Evolutionary conservation across 1,140 invertebrate genomes (phyloP), one percentile per base, ranked within the genome.

Genomic region (Drosophila takahashii): DNA sequence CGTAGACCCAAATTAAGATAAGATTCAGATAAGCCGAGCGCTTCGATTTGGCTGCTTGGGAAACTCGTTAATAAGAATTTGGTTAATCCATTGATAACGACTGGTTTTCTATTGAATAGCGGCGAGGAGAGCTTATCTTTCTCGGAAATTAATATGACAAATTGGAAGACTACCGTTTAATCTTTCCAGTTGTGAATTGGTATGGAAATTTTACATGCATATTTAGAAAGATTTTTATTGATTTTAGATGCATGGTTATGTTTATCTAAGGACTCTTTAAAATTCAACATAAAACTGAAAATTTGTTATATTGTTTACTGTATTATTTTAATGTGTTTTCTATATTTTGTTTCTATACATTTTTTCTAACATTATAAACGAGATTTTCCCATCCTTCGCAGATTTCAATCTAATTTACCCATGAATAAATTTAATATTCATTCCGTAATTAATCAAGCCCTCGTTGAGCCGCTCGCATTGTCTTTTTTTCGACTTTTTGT

Each of bases 1-100:
- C 79, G 79, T 61, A 79, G 84, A 75, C 50, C 65, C 77, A 64
- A 90, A 89, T 89, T 84, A 80, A 89, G 84, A 89, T 89, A 89
- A 89, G 69, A 52, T 59, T 47, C 48, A 52, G 32, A 67, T 56
- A 69, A 56, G 60, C 26, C 32, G n/a, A 47, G 36, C 15, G 8
- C n/a, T 45, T 45, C 11, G 44, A 22, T 26, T n/a, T 27, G 7
- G 61, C 29, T 34, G 57, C 27, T 47, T 18, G n/a, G 26, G 16
- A 32, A 65, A 66, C 47, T 53, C 15, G 27, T 69, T 53, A 36
- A 29, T 53, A 37, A 11, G 39, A 69, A 67, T 67, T 53, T 44
- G 37, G 5, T 66, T 29, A 65, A 50, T 22, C n/a, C 29, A 36
- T 18, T 47, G 62, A 69, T 56, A 70, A 47, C 0, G 15, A 18